phyloP scores from a whole-genome alignment of 1,140 invertebrate genomes.

The Aphelinus certus region DNA sequence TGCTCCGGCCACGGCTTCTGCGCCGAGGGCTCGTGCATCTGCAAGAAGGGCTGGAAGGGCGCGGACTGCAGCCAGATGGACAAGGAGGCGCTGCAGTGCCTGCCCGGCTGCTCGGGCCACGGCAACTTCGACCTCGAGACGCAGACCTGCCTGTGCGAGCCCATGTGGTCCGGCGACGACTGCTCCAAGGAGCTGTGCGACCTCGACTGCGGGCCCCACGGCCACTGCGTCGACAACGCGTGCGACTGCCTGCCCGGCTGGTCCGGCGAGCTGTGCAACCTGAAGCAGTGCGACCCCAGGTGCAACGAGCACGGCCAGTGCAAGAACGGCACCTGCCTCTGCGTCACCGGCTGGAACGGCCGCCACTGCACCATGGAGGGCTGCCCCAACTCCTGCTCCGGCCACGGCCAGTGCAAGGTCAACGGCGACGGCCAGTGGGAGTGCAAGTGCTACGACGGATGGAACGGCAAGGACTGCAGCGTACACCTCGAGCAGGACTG shows the following conservation, averaged over 20 bases:
- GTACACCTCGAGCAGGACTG: slow-evolving; percentile 91
- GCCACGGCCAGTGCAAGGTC: slow-evolving; percentile 90
- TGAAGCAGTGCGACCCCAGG: slow-evolving; percentile 87
- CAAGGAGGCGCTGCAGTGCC: slow-evolving; percentile 90
- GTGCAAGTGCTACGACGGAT: slow-evolving; percentile 91
- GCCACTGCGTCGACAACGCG: slow-evolving; percentile 89
- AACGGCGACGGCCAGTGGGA: slow-evolving; percentile 86
- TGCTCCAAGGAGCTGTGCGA: slow-evolving; percentile 96
- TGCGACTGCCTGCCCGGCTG: slow-evolving; percentile 91
- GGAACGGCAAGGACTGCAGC: slow-evolving; percentile 93
- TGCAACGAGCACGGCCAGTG: slow-evolving; percentile 96
- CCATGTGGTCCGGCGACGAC: slow-evolving; percentile 92
- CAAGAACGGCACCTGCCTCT: slow-evolving; percentile 97
- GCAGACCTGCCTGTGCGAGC: slow-evolving; percentile 90
- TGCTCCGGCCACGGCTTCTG: slow-evolving; percentile 97
- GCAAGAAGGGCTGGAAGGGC: slow-evolving; percentile 97
- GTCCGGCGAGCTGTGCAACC: slow-evolving; percentile 89
- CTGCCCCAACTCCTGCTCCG: slow-evolving; percentile 87
- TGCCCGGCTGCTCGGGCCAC: slow-evolving; percentile 93
- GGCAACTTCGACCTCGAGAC: slow-evolving; percentile 94
- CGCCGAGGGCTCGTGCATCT: slow-evolving; percentile 93
- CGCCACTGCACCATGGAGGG: slow-evolving; percentile 96
- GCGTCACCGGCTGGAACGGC: slow-evolving; percentile 97
- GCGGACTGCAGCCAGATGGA: slow-evolving; percentile 90
- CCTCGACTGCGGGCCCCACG: slow-evolving; percentile 90